phyloP scores from a whole-genome alignment of 2,797 vertebrate species.

The Pantherophis alleghaniensis region DNA sequence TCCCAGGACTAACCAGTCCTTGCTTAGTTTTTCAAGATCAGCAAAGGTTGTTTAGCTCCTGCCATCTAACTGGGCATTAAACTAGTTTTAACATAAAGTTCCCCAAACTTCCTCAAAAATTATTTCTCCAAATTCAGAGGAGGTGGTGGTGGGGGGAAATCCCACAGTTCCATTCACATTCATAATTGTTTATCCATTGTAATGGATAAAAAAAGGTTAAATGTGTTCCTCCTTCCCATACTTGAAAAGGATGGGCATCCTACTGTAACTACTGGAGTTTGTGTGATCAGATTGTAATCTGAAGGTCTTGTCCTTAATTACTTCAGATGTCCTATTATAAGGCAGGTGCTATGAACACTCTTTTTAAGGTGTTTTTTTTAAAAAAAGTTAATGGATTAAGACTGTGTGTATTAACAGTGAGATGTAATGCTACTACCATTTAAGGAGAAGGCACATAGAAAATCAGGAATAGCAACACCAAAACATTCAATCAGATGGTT shows the following conservation, averaged over 20 bases:
- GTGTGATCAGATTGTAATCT: not conserved
- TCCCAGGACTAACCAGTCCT: not conserved
- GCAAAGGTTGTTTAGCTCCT: not conserved
- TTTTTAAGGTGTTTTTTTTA: not conserved
- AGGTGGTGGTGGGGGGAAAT: no score
- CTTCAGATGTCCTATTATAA: not conserved
- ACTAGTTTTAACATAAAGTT: not conserved
- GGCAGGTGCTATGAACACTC: not conserved
- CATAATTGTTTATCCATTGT: not conserved
- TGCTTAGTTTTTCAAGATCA: not conserved
- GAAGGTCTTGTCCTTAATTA: not conserved
- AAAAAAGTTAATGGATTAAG: not conserved
- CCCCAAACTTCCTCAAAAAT: not conserved
- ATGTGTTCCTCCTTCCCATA: not conserved
- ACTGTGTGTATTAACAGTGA: not conserved
- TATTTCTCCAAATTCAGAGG: not conserved
- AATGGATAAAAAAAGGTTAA: not conserved
- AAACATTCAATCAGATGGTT: not conserved
- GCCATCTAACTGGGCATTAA: not conserved
- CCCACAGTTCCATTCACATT: not conserved
- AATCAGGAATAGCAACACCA: not conserved
- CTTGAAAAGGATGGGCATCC: not conserved
- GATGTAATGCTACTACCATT: not conserved
- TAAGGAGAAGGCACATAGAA: not conserved
- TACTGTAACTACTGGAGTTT: not conserved